Evolutionary conservation across 2,888 invertebrate genomes (phyloP), one percentile per base, ranked within the genome.

Genomic region (Synergus laeviventris): DNA sequence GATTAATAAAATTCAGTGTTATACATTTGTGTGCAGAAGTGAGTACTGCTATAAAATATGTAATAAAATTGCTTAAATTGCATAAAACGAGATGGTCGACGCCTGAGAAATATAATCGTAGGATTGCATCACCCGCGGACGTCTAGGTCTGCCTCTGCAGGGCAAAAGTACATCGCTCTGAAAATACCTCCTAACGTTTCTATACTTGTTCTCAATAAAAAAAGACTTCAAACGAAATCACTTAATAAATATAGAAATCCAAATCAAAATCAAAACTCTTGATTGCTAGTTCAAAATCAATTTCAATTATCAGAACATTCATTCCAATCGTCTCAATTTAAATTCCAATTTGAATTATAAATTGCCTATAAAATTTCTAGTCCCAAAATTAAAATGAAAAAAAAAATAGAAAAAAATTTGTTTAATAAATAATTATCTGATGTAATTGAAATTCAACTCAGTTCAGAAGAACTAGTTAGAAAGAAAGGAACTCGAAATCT

Each of bases 81-180:
- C 9, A 62, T 14, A 12, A 36, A 16, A 61, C 14, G 36, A 62
- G 18, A 9, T 62, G 9, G 3, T n/a, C 9, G 36, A 36, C 9
- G 38, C 38, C 9, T 8, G 38, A 39, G 9, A 18, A 39, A n/a
- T 66, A 9, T 31, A 31, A 49, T 16, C 16, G 11, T 3, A 24
- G 16, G 45, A 31, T 70, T 70, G 70, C 70, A 49, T 70, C 70
- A 70, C n/a, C 31, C 70, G 21, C n/a, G n/a, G n/a, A n/a, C n/a
- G n/a, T n/a, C n/a, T n/a, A 14, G 1, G 39, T 12, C n/a, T 39
- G 12, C 5, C 18, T 61, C 61, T 62, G 12, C 38, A 62, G 39
- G 38, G 39, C 11, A 62, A 62, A 31, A 61, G n/a, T n/a, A 16
- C 61, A 62, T 62, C 9, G 42, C 24, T 66, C 66, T 66, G 45